Conservation (phyloP, 2,797 vertebrate species). For the Eptatretus atami region DNA sequence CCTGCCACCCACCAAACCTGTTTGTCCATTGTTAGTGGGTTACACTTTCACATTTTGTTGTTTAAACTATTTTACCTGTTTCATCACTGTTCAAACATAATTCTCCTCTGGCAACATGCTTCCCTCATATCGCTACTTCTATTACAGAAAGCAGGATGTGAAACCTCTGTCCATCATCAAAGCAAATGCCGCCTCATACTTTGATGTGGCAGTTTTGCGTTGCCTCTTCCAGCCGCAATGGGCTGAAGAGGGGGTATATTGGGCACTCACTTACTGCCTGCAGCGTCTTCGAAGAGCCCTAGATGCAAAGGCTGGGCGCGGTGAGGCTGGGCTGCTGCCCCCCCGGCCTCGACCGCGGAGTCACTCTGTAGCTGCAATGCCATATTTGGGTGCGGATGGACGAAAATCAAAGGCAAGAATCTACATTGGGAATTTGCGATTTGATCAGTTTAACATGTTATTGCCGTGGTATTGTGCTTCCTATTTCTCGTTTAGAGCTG, state of each 20-base stretch:
- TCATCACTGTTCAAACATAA: no score
- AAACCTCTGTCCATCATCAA: not conserved
- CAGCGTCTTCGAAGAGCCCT: slow-evolving; percentile 67
- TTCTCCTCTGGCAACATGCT: no score
- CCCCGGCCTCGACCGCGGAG: slow-evolving; percentile 58
- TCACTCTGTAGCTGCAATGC: slow-evolving; percentile 68
- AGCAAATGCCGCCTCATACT: slow-evolving; percentile 47
- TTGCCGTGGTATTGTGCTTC: no score
- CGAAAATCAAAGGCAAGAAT: slow-evolving; percentile 61
- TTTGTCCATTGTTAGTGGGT: no score
- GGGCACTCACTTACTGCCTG: slow-evolving; percentile 75
- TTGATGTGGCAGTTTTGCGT: slow-evolving; percentile 75
- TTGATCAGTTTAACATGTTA: no score
- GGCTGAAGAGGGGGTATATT: slow-evolving; percentile 87
- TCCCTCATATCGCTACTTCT: no score
- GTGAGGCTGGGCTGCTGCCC: slow-evolving; percentile 28
- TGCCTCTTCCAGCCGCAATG: slow-evolving; percentile 88
- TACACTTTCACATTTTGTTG: no score
- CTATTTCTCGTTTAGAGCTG: no score
- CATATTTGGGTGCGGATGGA: slow-evolving; percentile 58
- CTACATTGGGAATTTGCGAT: not conserved
- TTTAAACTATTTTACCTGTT: no score
- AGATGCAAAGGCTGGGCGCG: slow-evolving; percentile 53
- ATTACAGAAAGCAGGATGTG: no score
- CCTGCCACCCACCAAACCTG: no score